phyloP scores from a whole-genome alignment of 2,797 vertebrate genomes.

The Anableps anableps region DNA sequence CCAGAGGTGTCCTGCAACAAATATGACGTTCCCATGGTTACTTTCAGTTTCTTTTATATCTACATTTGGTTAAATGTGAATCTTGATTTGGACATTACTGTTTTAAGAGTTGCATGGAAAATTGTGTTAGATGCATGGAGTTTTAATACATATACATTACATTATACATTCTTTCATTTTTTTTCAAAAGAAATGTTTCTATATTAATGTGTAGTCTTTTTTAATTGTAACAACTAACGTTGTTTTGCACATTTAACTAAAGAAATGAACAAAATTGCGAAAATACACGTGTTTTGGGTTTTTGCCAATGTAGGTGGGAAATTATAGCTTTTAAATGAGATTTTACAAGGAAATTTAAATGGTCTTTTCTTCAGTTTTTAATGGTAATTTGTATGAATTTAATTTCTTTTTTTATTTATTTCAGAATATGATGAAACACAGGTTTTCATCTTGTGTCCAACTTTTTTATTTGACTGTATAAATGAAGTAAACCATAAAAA shows the following conservation, averaged over 20 bases:
- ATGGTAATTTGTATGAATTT: background rate
- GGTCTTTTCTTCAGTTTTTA: background rate
- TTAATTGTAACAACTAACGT: too few relatives aligned
- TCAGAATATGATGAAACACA: background rate
- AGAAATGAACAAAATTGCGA: too few relatives aligned
- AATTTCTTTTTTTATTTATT: background rate
- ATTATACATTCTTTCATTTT: too few relatives aligned
- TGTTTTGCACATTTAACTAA: too few relatives aligned
- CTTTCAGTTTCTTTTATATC: background rate
- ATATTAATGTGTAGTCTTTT: too few relatives aligned
- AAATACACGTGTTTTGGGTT: too few relatives aligned
- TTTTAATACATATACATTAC: too few relatives aligned
- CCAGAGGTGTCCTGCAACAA: background rate
- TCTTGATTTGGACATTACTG: background rate
- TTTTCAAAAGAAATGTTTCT: too few relatives aligned
- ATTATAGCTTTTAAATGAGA: background rate
- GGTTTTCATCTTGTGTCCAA: background rate
- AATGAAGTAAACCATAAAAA: background rate
- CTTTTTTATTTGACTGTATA: background rate
- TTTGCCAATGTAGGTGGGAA: too few relatives aligned
- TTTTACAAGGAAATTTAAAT: background rate
- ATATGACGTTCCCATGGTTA: background rate
- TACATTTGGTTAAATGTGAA: background rate
- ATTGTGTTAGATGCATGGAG: too few relatives aligned
- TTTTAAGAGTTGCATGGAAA: background rate